Evolutionary conservation across 2,113 vertebrate species (phyloP).

Genomic region (Poecile atricapillus): DNA sequence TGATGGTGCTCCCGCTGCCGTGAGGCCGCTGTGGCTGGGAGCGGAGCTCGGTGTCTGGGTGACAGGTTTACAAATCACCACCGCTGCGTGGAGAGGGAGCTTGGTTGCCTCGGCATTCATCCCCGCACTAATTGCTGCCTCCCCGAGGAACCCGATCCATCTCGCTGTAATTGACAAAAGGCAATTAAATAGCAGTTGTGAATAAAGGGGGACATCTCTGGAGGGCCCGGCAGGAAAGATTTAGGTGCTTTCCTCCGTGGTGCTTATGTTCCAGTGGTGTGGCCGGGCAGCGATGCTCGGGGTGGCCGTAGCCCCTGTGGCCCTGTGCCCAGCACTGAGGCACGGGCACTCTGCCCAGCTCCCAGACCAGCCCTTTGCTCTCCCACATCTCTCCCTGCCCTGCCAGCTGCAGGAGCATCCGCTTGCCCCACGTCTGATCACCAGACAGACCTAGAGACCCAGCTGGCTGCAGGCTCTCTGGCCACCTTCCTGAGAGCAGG

Average conservation of each 20-base stretch:
- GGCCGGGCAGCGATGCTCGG: background rate
- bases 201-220: slow-evolving; percentile 48
- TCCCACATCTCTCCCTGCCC: rapidly evolving
- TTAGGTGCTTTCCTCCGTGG: slow-evolving; percentile 13
- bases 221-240: slow-evolving; percentile 9
- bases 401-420: background rate
- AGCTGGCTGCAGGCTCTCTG: rapidly evolving
- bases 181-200: slow-evolving; percentile 62
- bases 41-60: background rate
- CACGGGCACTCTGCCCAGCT: rapidly evolving
- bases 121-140: slow-evolving; percentile 46
- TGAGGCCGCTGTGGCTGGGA: background rate
- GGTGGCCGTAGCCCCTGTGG: rapidly evolving
- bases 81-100: slow-evolving; percentile 8
- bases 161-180: slow-evolving; percentile 59
- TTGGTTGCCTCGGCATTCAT: slow-evolving; percentile 40
- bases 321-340: background rate
- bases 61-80: slow-evolving; percentile 65
- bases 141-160: slow-evolving; percentile 48
- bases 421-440: rapidly evolving
- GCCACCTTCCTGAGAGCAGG: background rate
- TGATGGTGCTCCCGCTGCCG: background rate
- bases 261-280: rapidly evolving
- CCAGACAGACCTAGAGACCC: background rate
- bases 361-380: background rate